Evolutionary conservation across 2,113 vertebrate genomes (phyloP).

Genomic region (Zingel zingel): DNA sequence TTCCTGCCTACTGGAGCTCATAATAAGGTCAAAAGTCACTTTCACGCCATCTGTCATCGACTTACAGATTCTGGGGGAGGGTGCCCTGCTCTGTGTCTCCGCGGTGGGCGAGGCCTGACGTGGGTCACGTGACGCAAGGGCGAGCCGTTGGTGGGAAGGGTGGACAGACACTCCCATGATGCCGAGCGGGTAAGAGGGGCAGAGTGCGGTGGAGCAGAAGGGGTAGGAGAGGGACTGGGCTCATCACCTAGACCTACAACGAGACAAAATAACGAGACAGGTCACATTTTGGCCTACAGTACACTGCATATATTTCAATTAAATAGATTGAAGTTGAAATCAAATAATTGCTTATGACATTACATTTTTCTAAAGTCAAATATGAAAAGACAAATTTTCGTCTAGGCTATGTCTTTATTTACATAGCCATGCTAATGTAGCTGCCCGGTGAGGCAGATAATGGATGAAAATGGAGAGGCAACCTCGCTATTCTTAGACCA

Average conservation of each 20-base stretch:
- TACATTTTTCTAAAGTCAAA: background rate
- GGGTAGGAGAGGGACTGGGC: slow-evolving; percentile 81
- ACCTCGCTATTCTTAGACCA: background rate
- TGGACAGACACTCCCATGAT: slow-evolving; percentile 90
- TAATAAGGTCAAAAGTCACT: slow-evolving; percentile 9
- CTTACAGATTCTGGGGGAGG: slow-evolving; percentile 82
- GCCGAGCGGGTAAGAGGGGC: slow-evolving; percentile 85
- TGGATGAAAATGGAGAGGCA: background rate
- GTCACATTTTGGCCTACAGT: background rate
- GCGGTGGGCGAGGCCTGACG: slow-evolving; percentile 88
- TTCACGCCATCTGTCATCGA: background rate
- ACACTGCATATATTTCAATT: background rate
- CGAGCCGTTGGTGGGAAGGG: slow-evolving; percentile 90
- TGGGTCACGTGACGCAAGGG: slow-evolving; percentile 91
- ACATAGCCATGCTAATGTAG: background rate
- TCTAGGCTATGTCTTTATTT: no score
- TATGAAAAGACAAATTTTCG: background rate
- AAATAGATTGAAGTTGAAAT: background rate
- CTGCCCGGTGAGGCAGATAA: background rate
- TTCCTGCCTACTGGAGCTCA: slow-evolving; percentile 1
- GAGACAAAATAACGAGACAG: slow-evolving; percentile 16
- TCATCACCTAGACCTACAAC: slow-evolving; percentile 80
- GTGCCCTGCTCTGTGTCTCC: slow-evolving; percentile 81
- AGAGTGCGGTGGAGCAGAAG: slow-evolving; percentile 82
- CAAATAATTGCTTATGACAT: background rate